Evolutionary conservation across 2,113 vertebrate species (phyloP).

Genomic region (Carlito syrichta): DNA sequence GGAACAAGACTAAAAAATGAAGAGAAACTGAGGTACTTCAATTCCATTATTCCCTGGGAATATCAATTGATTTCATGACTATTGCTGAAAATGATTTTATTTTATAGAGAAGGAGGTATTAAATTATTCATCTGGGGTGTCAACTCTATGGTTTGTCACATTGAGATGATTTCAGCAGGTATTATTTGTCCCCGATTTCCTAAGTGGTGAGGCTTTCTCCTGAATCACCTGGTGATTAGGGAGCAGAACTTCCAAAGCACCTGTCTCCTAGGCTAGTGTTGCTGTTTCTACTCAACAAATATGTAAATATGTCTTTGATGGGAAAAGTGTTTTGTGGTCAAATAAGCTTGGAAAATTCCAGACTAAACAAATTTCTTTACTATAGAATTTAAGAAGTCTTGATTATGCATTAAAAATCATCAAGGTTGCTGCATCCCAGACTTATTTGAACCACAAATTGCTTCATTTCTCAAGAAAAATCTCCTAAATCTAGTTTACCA

Average conservation of each 20-base stretch:
- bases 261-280: background rate
- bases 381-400: background rate
- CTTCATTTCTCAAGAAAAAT: background rate
- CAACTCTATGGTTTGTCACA: too few species aligned
- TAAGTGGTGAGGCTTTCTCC: background rate
- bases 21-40: background rate
- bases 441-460: background rate
- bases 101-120: background rate
- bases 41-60: background rate
- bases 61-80: background rate
- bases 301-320: background rate
- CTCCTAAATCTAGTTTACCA: background rate
- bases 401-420: background rate
- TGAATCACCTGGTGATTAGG: background rate
- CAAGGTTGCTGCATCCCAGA: background rate
- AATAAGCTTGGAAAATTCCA: background rate
- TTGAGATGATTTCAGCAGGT: background rate
- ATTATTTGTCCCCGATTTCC: background rate
- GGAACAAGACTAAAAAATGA: background rate
- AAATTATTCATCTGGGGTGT: background rate
- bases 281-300: background rate
- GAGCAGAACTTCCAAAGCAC: background rate
- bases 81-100: background rate
- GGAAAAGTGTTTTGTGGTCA: background rate
- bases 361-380: background rate